Conservation (phyloP, 2,113 vertebrate genomes). For the Lonchura striata region DNA sequence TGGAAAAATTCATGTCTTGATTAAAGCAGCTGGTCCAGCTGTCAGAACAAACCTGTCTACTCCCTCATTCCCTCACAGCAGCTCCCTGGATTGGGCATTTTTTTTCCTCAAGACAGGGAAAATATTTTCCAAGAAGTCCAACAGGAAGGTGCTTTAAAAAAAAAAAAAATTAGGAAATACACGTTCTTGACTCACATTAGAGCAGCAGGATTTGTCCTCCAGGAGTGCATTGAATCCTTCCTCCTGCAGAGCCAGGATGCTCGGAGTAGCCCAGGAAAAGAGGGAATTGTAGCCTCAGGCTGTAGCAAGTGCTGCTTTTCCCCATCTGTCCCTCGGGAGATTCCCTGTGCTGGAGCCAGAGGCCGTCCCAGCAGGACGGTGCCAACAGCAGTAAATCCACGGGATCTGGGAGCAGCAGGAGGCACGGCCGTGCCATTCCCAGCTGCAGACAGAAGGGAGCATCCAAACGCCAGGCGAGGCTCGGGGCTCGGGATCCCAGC, state of each 20-base stretch:
- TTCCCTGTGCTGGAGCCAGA: fast-evolving
- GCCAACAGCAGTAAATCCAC: neutral
- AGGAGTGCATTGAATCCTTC: fast-evolving
- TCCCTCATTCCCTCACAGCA: neutral
- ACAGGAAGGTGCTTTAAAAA: neutral
- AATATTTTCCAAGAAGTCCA: neutral
- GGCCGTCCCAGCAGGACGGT: neutral
- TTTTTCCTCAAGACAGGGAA: neutral
- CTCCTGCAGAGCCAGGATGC: neutral
- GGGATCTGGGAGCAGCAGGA: neutral
- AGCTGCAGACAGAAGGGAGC: neutral
- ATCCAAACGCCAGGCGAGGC: neutral
- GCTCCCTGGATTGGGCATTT: neutral
- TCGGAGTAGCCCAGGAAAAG: neutral
- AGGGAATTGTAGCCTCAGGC: neutral
- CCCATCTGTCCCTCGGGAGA: fast-evolving
- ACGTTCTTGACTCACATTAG: neutral
- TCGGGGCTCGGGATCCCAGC: fast-evolving
- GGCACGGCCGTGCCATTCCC: neutral
- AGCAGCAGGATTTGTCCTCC: neutral
- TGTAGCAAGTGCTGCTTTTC: neutral
- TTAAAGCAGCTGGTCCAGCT: neutral
- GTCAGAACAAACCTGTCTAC: neutral
- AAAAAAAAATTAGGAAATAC: neutral
- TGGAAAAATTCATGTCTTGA: neutral